Evolutionary conservation across 2,797 vertebrate species (phyloP).

Genomic region (Hippocampus kuda): DNA sequence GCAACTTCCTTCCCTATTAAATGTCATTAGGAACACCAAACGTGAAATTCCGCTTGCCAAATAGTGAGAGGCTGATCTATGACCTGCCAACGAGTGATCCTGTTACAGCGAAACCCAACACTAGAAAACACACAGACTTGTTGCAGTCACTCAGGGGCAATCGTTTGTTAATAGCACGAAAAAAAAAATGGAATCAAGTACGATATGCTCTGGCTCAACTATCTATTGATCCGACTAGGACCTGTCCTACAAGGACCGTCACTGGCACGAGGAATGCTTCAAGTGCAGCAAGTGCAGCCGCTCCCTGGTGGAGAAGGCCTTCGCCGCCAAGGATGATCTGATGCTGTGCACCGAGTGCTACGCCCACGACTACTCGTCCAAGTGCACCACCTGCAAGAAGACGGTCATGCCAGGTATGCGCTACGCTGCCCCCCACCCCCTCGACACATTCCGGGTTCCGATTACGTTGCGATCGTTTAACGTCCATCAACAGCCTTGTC

Average conservation of each 20-base stretch:
- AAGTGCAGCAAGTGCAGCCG: slow-evolving; percentile 80
- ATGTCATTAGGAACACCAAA: too few species aligned
- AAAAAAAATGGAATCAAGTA: neutral
- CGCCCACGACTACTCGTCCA: slow-evolving; percentile 85
- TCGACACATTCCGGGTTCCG: neutral
- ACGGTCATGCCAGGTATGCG: slow-evolving; percentile 87
- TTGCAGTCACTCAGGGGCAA: neutral
- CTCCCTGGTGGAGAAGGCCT: slow-evolving; percentile 89
- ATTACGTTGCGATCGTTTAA: neutral
- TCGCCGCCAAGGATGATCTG: slow-evolving; percentile 85
- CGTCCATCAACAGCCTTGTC: neutral
- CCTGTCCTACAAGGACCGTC: slow-evolving; percentile 85
- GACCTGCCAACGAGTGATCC: neutral
- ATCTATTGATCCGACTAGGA: slow-evolving; percentile 65
- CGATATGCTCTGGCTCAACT: neutral
- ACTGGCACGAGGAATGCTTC: slow-evolving; percentile 94
- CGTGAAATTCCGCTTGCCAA: neutral
- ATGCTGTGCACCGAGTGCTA: slow-evolving; percentile 88
- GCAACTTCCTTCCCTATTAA: neutral
- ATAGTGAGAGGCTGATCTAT: neutral
- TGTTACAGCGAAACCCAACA: neutral
- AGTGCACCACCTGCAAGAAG: slow-evolving; percentile 87
- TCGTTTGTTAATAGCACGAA: neutral
- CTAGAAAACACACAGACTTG: too few species aligned
- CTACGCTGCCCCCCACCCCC: neutral